Base-by-base conservation (phyloP, 2,888 invertebrate species). In the Drosophila anomalata region DNA sequence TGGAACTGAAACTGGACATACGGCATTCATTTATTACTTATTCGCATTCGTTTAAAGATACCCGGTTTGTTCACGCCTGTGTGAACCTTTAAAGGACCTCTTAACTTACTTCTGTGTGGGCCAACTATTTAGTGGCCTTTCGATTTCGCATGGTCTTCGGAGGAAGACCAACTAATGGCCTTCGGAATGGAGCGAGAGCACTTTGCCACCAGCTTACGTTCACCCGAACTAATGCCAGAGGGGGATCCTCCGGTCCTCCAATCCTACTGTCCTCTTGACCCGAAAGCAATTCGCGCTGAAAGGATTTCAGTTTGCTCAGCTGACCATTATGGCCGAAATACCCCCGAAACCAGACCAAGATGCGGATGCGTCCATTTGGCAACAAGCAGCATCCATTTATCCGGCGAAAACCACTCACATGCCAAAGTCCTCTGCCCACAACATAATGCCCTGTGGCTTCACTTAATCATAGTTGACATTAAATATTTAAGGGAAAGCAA, bases 1-100 rank as follows among this genome's bases (percentile, higher is more conserved):
- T 36, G 44, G 42, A 31, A 42, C 41, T 9, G 9, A 17, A 52
- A 33, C 53, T 65, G 76, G 57, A 69, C 53, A 67, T 52, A 56
- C 50, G 67, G 66, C 57, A 53, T 41, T 54, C 47, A 44, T 39
- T 69, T 70, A 78, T 84, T 71, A 84, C 81, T 86, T 62, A 76
- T 67, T 78, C 78, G 78, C 78, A 79, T 87, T 79, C 87, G 88
- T 69, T 81, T 83, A 81, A 83, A 71, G 88, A 77, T 83, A 56
- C 36, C 52, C 63, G 52, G 11, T 60, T 29, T 47, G 44, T 56
- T 88, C 71, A 71, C 80, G 88, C 75, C 71, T 74, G 39, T 61
- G 56, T 83, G 88, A 69, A 47, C 62, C 61, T 61, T 67, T 65
- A 50, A 62, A 80, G 62, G 70, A 41, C 4, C 63, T 51, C 17